Evolutionary conservation across 1,140 invertebrate species (phyloP).

Genomic region (Leptinotarsa undecemlineata): DNA sequence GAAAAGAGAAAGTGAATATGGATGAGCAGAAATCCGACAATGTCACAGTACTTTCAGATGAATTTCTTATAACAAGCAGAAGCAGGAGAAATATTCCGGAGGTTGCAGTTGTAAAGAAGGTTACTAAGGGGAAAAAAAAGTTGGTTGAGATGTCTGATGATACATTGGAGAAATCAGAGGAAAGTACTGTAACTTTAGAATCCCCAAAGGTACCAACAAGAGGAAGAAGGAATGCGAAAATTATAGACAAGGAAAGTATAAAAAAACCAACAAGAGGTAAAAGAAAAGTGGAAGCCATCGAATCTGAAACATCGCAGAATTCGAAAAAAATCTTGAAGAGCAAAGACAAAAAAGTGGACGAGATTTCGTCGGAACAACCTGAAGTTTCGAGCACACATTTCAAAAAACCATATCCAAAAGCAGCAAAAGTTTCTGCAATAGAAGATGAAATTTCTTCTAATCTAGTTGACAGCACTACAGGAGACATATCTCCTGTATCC

Average conservation of each 20-base stretch:
- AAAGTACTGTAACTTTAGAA: neutral
- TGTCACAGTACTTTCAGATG: neutral
- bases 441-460: neutral
- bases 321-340: neutral
- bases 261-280: neutral
- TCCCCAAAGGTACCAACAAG: neutral
- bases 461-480: slow-evolving; percentile 8
- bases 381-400: neutral
- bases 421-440: neutral
- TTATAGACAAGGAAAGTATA: neutral
- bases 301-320: neutral
- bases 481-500: neutral
- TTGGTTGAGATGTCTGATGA: neutral
- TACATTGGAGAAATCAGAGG: neutral
- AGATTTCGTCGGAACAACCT: neutral
- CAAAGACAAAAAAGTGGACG: neutral
- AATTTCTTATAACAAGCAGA: neutral
- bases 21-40: neutral
- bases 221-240: neutral
- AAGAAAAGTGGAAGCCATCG: neutral
- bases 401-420: neutral
- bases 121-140: slow-evolving; percentile 7
- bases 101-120: neutral
- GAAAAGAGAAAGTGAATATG: neutral
- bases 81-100: neutral